Conservation (phyloP, 2,113 vertebrate genomes). For the Upupa epops region DNA sequence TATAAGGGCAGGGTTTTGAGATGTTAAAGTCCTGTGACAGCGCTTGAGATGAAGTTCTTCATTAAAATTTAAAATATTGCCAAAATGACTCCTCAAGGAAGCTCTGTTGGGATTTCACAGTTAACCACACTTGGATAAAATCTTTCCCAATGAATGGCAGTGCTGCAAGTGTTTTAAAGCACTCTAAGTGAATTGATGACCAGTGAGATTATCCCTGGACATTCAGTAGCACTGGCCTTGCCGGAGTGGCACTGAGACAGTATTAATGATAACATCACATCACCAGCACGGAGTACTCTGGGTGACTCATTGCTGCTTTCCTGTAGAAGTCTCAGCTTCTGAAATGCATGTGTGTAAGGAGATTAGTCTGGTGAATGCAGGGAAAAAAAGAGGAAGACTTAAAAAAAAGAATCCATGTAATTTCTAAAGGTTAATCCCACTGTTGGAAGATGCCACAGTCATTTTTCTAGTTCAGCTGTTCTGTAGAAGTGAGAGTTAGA, state of each 20-base stretch:
- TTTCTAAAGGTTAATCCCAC: neutral
- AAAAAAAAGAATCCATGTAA: neutral
- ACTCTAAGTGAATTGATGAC: conserved; percentile 14
- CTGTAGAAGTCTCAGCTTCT: neutral
- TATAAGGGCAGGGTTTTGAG: neutral
- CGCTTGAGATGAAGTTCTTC: neutral
- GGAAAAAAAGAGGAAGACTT: neutral
- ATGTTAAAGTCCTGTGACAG: neutral
- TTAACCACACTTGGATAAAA: neutral
- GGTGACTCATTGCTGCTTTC: neutral
- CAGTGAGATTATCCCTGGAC: neutral
- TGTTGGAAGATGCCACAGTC: neutral
- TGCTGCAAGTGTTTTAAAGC: conserved; percentile 29
- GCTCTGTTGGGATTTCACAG: neutral
- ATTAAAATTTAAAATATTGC: neutral
- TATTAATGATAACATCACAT: neutral
- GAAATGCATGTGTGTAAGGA: neutral
- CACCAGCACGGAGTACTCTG: neutral
- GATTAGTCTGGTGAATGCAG: neutral
- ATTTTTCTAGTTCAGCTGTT: neutral
- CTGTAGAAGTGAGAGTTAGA: neutral
- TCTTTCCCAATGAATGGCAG: neutral
- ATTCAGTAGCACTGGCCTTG: neutral
- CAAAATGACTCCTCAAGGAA: neutral
- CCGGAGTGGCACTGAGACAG: neutral